Evolutionary conservation across 2,113 vertebrate species (phyloP), one percentile per base, ranked within the genome.

Genomic region (Delphinapterus leucas): DNA sequence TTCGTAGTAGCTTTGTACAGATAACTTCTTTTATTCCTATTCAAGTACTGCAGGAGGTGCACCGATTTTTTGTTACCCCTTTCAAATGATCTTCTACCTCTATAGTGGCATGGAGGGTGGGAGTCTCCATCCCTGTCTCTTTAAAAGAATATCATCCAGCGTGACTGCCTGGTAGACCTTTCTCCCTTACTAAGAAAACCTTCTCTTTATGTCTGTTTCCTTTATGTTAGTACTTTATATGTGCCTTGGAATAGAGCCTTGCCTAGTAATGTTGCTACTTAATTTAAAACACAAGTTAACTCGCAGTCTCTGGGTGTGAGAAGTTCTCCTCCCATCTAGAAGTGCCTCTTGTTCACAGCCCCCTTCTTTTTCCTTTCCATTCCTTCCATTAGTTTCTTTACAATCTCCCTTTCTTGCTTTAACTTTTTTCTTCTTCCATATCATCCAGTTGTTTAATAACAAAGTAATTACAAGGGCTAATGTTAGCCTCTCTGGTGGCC

Each of bases 1-100:
- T 81, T 96, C 53, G 20, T 84, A 86, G 76, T 95, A 94, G 41
- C 93, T 96, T 96, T 86, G 82, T 81, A 89, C 67, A 93, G 86
- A 77, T 79, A 87, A 33, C 6, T 0, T 26, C 71, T 86, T 89
- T 67, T 41, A 49, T 94, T 84, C 65, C 38, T 94, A 60, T 97
- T 96, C 70, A 95, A 36, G 14, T 94, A 44, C 80, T 70, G n/a
- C n/a, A 85, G 74, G 84, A 87, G 65, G 49, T 81, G 25, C 33
- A 28, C n/a, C 10, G 26, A 68, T 80, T 74, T 47, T 96, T 96
- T 97, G 83, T 90, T 41, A 84, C 0, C 11, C 1, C 10, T 96
- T 93, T 97, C 79, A 92, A 84, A 65, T 55, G 70, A 67, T 92
- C 36, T 87, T 88, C 47, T 77, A 26, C 47, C 23, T 87, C 53